Base-by-base conservation (phyloP, 2,113 vertebrate species). In the Phocoena sinus region DNA sequence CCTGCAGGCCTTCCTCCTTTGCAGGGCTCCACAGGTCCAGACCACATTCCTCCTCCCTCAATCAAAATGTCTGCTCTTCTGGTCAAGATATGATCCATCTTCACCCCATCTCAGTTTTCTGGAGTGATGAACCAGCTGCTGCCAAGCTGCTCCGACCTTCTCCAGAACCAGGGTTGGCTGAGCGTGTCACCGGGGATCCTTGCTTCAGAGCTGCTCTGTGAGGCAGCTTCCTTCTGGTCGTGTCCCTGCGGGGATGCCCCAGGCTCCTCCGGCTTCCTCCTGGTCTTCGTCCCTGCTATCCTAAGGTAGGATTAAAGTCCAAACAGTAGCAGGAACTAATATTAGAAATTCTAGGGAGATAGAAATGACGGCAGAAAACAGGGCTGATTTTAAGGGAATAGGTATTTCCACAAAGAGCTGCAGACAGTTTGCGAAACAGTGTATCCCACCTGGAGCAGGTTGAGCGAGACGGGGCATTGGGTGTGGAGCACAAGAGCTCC, bases 151-250 rank as follows among this genome's bases (percentile, higher is more conserved):
- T 90, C 31, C 53, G 7, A 2, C 14, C 9, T 63, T 70, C 53
- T 67, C 7, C 47, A 63, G 44, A 85, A 53, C 7, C 15, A 38
- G 14, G 31, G 7, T 26, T 84, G 36, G 14, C 6, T n/a, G 21
- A 86, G 3, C 10, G 14, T 36, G 10, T 33, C 47, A 44, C 12
- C 80, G 63, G 23, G 47, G 5, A 6, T 74, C 14, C 17, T 87
- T 38, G 47, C 8, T 81, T 85, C 47, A 23, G 41, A 76, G 63
- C 28, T 76, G 8, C 36, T 77, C 44, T 83, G 23, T 58, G n/a
- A 63, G 70, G 76, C 25, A 36, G 33, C 1, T 2, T 77, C 62
- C 13, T 47, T 31, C 58, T 21, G 1, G 14, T 0, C 0, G 0
- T 5, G 11, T 80, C 36, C 82, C 70, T 83, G 15, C 13, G 7